Percentiles rank a stretch among this genome's conserved stretches.
phyloP scores from a whole-genome alignment of 2,797 vertebrate genomes.

The Huso huso region DNA sequence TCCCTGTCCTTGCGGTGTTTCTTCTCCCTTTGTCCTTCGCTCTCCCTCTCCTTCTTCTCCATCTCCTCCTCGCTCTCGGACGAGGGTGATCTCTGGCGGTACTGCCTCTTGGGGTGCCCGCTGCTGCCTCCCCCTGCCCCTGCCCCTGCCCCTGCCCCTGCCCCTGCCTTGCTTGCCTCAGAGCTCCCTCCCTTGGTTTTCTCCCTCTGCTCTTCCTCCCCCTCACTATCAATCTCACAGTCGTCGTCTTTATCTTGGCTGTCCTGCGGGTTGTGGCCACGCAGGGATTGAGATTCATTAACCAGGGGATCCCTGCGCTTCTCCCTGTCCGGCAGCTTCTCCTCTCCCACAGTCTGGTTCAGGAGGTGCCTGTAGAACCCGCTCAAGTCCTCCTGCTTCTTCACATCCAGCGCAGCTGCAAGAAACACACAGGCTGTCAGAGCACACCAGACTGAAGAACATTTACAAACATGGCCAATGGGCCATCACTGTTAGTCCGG shows the following conservation, averaged over 20 bases:
- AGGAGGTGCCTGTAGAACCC: slow-evolving; percentile 91
- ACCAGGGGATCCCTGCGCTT: background rate
- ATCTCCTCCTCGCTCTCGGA: slow-evolving; percentile 65
- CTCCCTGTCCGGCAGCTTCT: slow-evolving; percentile 60
- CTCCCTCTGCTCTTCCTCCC: slow-evolving; percentile 37
- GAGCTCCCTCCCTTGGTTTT: slow-evolving; percentile 36
- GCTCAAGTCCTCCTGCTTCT: slow-evolving; percentile 88
- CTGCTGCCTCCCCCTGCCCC: slow-evolving; percentile 29
- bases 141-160: slow-evolving; percentile 30
- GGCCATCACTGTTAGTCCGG: background rate
- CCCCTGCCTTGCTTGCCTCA: slow-evolving; percentile 46
- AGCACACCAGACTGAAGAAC: too few relatives aligned
- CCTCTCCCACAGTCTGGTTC: slow-evolving; percentile 89
- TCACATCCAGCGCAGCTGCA: slow-evolving; percentile 85
- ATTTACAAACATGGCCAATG: background rate
- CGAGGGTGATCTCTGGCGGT: slow-evolving; percentile 64
- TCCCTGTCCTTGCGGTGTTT: slow-evolving; percentile 38
- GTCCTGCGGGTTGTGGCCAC: slow-evolving; percentile 23
- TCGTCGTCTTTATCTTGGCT: slow-evolving; percentile 60
- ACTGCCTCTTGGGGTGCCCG: slow-evolving; percentile 52
- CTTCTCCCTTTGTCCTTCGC: slow-evolving; percentile 40
- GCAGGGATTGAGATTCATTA: slow-evolving; percentile 16
- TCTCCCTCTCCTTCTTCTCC: slow-evolving; percentile 47
- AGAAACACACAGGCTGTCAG: slow-evolving; percentile 1
- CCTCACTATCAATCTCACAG: slow-evolving; percentile 60